Evolutionary conservation across 2,888 invertebrate species (phyloP), one percentile per base, ranked within the genome.

Genomic region (Sepioteuthis lessoniana): DNA sequence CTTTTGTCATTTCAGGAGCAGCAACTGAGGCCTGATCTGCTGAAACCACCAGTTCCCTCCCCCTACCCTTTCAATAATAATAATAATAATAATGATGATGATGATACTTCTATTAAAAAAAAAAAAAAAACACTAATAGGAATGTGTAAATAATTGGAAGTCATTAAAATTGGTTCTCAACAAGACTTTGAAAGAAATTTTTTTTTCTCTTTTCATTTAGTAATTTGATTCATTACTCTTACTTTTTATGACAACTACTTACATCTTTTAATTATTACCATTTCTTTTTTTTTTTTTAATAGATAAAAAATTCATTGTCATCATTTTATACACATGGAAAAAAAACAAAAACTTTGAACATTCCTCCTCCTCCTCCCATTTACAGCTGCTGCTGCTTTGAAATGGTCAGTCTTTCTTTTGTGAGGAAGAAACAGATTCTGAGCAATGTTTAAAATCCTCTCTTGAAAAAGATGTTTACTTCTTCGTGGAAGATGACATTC

Each of bases 351-450:
- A 3, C 16, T 76, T 76, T 76, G n/a, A 35, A 76, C 76, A 76
- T 76, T 76, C 76, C 76, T 19, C n/a, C 1, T n/a, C 19, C 31
- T 8, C 31, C 31, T 8, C 7, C 60, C n/a, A 35, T 10, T n/a
- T 55, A 55, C 25, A 55, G 55, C n/a, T 76, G 76, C 76, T 76
- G 76, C 76, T 76, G 76, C 76, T 76, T 76, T n/a, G 76, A 76
- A 76, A 76, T 76, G 76, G 76, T n/a, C 76, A 55, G 76, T n/a
- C n/a, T 76, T 76, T n/a, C 76, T 13, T 76, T n/a, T 25, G 31
- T 31, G 76, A 76, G n/a, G 76, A 76, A 76, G 16, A 8, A 8
- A 76, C 13, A n/a, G n/a, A 25, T 76, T 76, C 76, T n/a, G 55
- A 25, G 21, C 21, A 55, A 55, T 55, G 13, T 76, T 3, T 35